These are phyloP conservation scores for Catharus fuscescens DNA, from an alignment of 2,113 vertebrate genomes.

Conservation along the genomic window DNA sequence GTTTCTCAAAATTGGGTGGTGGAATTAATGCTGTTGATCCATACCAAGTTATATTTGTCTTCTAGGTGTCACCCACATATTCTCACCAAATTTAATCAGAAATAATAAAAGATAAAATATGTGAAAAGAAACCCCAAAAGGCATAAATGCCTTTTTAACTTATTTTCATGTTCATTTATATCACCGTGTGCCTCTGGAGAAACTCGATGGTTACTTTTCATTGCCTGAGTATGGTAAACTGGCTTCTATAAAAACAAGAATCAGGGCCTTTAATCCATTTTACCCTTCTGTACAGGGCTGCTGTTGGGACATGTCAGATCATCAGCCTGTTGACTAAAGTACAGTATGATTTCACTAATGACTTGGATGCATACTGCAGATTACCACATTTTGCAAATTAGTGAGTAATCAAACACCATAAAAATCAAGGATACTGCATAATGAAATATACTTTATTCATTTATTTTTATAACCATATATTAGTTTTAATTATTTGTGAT, in stretches of 20 bases:
- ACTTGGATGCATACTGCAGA: slow-evolving; percentile 42
- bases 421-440: slow-evolving; percentile 58
- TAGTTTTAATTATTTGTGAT: slow-evolving; percentile 54
- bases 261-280: neutral
- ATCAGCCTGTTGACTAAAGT: slow-evolving; percentile 44
- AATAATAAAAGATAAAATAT: neutral
- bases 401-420: slow-evolving; percentile 56
- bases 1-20: slow-evolving; percentile 25
- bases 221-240: neutral
- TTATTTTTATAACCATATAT: slow-evolving; percentile 55
- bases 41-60: neutral
- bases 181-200: neutral
- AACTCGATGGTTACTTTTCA: neutral
- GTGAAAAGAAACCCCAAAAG: neutral
- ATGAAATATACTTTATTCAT: slow-evolving; percentile 54
- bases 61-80: slow-evolving; percentile 24
- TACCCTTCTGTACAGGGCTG: neutral
- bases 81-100: neutral
- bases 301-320: slow-evolving; percentile 20
- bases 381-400: slow-evolving; percentile 63
- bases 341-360: slow-evolving; percentile 52
- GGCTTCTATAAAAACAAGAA: neutral
- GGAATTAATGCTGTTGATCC: neutral
- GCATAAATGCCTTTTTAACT: neutral
- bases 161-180: neutral